Percentiles rank a stretch among this genome's conserved stretches.
Evolutionary conservation across 2,888 invertebrate species (phyloP).

Genomic region (Halictus quadricinctus): DNA sequence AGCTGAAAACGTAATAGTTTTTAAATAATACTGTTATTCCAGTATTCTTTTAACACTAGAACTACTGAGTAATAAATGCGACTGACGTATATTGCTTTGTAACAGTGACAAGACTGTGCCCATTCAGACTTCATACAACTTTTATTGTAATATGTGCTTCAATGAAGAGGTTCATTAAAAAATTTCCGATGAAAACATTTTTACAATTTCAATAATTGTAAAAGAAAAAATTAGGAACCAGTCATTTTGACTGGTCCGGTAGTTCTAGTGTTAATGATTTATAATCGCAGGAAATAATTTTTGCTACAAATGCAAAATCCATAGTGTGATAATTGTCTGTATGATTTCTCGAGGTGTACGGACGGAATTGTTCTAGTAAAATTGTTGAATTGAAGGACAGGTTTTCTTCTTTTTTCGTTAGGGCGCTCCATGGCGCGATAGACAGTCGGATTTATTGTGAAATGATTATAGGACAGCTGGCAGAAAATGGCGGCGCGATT

Average conservation of each 20-base stretch:
- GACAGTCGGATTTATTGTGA: not conserved
- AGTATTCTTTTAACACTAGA: not conserved
- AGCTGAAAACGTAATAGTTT: not conserved
- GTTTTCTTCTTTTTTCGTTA: not conserved
- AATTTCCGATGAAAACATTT: no score
- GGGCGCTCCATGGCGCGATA: not conserved
- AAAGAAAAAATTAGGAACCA: no score
- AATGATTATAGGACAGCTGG: not conserved
- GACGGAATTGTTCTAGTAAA: not conserved
- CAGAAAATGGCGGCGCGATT: slow-evolving; percentile 16
- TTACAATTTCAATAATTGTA: no score
- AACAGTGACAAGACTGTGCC: no score
- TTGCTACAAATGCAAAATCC: not conserved
- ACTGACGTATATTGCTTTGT: no score
- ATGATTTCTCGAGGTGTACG: not conserved
- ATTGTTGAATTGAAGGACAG: not conserved
- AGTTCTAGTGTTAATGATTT: no score
- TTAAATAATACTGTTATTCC: not conserved
- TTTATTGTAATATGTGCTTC: no score
- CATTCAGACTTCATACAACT: no score
- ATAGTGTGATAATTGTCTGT: not conserved
- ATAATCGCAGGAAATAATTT: not conserved
- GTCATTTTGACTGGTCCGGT: no score
- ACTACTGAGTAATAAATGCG: no score
- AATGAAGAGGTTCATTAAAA: no score